Evolutionary conservation across 2,888 invertebrate genomes (phyloP).

Genomic region (Coelinius sp.): DNA sequence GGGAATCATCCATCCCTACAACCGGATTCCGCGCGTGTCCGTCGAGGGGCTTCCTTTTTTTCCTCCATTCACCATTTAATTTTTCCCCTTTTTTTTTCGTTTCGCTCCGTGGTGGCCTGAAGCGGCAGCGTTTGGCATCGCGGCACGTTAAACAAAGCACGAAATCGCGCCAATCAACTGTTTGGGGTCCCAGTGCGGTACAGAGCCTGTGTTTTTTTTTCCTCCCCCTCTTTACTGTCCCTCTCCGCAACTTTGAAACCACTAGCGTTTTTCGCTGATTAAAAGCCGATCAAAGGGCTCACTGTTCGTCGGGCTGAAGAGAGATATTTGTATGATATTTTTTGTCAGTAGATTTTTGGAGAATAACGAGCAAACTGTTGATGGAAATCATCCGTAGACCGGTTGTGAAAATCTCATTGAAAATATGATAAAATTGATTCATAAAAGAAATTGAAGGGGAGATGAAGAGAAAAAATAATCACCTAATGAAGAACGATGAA

Average conservation of each 20-base stretch:
- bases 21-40: slow-evolving; percentile 32
- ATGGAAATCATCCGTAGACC: background rate
- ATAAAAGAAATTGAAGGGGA: background rate
- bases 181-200: slow-evolving; percentile 1
- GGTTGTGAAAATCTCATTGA: background rate
- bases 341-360: background rate
- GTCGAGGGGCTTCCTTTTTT: slow-evolving; percentile 10
- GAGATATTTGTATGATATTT: slow-evolving; percentile 1
- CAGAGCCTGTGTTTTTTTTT: slow-evolving; percentile 46
- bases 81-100: slow-evolving; percentile 17
- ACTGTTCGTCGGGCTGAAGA: background rate
- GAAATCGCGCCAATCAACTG: slow-evolving; percentile 36
- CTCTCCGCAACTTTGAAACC: background rate
- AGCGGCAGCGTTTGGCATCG: slow-evolving; percentile 22
- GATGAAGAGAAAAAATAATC: background rate
- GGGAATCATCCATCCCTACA: slow-evolving; percentile 33
- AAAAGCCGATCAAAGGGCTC: slow-evolving; percentile 45
- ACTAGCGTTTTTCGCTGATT: slow-evolving; percentile 37
- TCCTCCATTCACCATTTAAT: background rate
- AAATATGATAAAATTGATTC: background rate
- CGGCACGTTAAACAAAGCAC: slow-evolving; percentile 38
- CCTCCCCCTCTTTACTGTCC: background rate
- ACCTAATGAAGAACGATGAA: background rate
- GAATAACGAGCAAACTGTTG: background rate
- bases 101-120: background rate